Percentiles rank a stretch among this genome's conserved stretches.
Evolutionary conservation across 2,797 vertebrate genomes (phyloP).

Genomic region (Melanotaenia maccullochi): DNA sequence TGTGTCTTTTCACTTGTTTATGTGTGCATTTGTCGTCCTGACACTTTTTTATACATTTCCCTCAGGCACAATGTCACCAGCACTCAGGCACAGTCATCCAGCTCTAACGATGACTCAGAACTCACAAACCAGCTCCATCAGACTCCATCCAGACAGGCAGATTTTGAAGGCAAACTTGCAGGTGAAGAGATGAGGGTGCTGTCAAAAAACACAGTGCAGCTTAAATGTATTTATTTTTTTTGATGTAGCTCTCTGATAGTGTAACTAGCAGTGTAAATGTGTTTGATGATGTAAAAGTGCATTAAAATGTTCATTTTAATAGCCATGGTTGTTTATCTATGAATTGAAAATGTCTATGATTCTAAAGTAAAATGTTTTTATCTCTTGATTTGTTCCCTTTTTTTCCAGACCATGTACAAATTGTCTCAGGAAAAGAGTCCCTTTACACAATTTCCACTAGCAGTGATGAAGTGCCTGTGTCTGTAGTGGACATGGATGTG

Average conservation of each 20-base stretch:
- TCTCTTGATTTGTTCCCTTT: neutral
- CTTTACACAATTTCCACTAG: slow-evolving; percentile 54
- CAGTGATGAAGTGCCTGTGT: slow-evolving; percentile 50
- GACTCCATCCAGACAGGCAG: slow-evolving; percentile 82
- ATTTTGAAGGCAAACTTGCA: slow-evolving; percentile 84
- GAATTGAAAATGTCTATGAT: neutral
- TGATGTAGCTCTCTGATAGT: neutral
- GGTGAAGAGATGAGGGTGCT: slow-evolving; percentile 65
- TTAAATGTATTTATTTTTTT: slow-evolving; percentile 1
- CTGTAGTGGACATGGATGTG: slow-evolving; percentile 81
- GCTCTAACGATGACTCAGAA: slow-evolving; percentile 73
- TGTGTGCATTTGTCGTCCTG: slow-evolving; percentile 23
- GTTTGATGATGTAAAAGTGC: neutral
- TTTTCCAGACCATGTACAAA: slow-evolving; percentile 73
- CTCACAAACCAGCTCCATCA: slow-evolving; percentile 77
- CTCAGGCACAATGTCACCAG: slow-evolving; percentile 63
- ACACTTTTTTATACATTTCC: slow-evolving; percentile 14
- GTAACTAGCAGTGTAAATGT: too few species aligned
- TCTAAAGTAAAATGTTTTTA: neutral
- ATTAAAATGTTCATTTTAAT: neutral
- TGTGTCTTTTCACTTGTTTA: slow-evolving; percentile 1
- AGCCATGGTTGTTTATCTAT: neutral
- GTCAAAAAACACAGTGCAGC: neutral
- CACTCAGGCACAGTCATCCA: slow-evolving; percentile 44
- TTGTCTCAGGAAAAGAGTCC: slow-evolving; percentile 54